A percentile compares a stretch with the other conserved stretches of the same genome.
Evolutionary conservation across 2,113 vertebrate genomes (phyloP).

Genomic region (Amblyopsis rosae): DNA sequence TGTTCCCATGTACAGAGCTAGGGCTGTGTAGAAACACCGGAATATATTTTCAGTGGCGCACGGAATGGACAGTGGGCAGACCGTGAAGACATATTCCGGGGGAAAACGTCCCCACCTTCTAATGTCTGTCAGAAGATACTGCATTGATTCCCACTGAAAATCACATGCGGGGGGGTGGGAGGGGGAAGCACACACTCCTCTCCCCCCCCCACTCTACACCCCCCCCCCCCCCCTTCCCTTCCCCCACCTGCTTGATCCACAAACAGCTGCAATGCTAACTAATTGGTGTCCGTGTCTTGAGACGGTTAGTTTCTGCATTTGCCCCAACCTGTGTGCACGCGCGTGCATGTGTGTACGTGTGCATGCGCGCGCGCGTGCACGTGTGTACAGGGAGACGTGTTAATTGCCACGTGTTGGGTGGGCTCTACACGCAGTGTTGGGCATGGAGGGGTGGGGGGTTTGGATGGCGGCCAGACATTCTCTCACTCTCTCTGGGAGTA

Average conservation of each 20-base stretch:
- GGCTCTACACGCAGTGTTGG: slow-evolving; percentile 8
- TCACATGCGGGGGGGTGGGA: slow-evolving; percentile 22
- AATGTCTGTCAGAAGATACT: slow-evolving; percentile 10
- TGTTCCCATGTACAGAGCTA: no score
- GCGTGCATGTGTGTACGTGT: slow-evolving; percentile 5
- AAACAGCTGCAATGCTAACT: slow-evolving; percentile 33
- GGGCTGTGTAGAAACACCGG: no score
- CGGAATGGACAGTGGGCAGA: slow-evolving; percentile 38
- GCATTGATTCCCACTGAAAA: slow-evolving; percentile 59
- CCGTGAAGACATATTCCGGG: neutral
- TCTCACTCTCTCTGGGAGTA: slow-evolving; percentile 37
- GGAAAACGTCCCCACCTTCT: no score
- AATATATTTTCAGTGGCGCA: no score
- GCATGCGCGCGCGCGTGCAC: no score
- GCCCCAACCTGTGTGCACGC: no score
- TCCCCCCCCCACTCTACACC: slow-evolving; percentile 10
- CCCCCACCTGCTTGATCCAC: slow-evolving; percentile 10
- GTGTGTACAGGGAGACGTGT: slow-evolving; percentile 38
- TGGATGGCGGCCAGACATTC: slow-evolving; percentile 36
- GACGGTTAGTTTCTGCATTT: slow-evolving; percentile 26
- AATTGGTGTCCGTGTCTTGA: slow-evolving; percentile 45
- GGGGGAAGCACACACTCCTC: neutral
- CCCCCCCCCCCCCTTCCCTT: slow-evolving; percentile 7
- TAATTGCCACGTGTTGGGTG: slow-evolving; percentile 58
- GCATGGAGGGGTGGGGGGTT: slow-evolving; percentile 1